phyloP scores from a whole-genome alignment of 1,140 invertebrate genomes.

The Grapholita molesta region DNA sequence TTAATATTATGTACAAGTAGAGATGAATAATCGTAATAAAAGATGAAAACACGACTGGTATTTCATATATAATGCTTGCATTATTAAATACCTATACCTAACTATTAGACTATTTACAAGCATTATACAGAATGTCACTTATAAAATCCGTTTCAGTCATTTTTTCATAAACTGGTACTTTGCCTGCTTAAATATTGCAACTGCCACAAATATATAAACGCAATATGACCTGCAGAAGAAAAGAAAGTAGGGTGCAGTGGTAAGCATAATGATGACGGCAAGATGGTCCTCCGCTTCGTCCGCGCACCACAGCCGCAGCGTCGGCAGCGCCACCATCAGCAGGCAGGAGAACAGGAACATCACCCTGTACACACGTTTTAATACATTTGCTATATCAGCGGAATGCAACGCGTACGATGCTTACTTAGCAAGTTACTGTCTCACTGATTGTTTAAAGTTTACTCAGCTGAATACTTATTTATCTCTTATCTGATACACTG shows the following conservation, averaged over 20 bases:
- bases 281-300: slow-evolving; percentile 93
- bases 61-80: too few relatives aligned
- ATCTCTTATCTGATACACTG: too few relatives aligned
- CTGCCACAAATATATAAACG: not conserved
- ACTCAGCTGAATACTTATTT: too few relatives aligned
- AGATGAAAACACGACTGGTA: too few relatives aligned
- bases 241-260: slow-evolving; percentile 97
- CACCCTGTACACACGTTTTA: slow-evolving; percentile 78
- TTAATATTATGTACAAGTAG: too few relatives aligned
- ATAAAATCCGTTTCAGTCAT: too few relatives aligned
- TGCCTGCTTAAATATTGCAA: too few relatives aligned
- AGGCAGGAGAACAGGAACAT: slow-evolving; percentile 96
- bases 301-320: slow-evolving; percentile 89
- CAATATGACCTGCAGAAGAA: slow-evolving; percentile 93
- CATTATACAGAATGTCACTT: too few relatives aligned
- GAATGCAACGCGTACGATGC: not conserved
- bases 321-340: slow-evolving; percentile 90
- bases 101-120: too few relatives aligned
- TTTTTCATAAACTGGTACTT: too few relatives aligned
- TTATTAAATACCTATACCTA: too few relatives aligned
- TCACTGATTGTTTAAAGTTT: not conserved
- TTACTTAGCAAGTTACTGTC: not conserved
- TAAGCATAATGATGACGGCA: slow-evolving; percentile 95
- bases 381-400: not conserved
- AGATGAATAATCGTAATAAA: too few relatives aligned